Evolutionary conservation across 2,888 invertebrate genomes (phyloP), one percentile per base, ranked within the genome.

Genomic region (Drosophila melanocephala): DNA sequence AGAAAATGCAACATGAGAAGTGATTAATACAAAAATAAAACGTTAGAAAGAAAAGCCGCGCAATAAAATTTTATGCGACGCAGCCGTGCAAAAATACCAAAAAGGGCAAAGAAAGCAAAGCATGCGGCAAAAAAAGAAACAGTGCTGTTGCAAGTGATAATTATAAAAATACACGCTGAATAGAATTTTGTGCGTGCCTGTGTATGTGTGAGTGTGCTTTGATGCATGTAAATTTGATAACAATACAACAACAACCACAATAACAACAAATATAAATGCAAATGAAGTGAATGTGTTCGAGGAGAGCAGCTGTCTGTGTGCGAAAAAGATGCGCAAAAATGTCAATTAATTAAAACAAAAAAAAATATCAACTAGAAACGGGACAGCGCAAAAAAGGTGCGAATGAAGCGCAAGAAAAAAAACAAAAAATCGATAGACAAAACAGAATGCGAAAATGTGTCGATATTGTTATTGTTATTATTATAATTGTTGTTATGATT

Each of bases 341-440:
- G 81, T 83, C 72, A 89, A 87, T 89, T 89, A 86, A 85, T 83
- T 79, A 71, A 59, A 88, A 62, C 56, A 81, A 63, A 72, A 84
- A 58, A 64, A 52, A 84, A 63, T 67, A 84, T 55, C 59, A 83
- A 58, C 56, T 37, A 80, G 72, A 35, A 64, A 61, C 22, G 52
- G 60, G 56, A 73, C 72, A 60, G 65, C 66, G 71, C 61, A 70
- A 75, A 75, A 84, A 75, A 84, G 85, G 89, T 86, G 90, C 86
- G 90, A 86, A 89, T 86, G 90, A 89, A 80, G 87, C 89, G 89
- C 70, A 88, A 85, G 81, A 86, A 88, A 88, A 90, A 89, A 78
- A 16, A 2, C 26, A 47, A 85, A 85, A 90, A 90, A 88, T 88
- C 89, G 90, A 89, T 86, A 87, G 79, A 52, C 52, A 58, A 72